Conservation (phyloP, 64 coral and sea anemone genomes). For the Pocillopora verrucosa region DNA sequence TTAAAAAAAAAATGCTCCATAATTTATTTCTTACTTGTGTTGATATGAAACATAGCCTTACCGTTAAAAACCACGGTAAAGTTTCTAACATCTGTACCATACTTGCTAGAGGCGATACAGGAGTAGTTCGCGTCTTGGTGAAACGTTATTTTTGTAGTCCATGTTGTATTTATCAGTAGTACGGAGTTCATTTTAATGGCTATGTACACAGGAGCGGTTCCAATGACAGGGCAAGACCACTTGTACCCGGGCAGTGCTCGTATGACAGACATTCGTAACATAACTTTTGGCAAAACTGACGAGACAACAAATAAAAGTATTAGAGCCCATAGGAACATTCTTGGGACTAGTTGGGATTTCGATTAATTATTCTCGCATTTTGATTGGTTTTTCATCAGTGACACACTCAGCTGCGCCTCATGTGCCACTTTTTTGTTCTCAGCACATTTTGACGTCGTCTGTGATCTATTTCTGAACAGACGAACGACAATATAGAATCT, state of each 20-base stretch:
- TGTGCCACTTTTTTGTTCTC: no score
- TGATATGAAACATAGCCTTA: neutral
- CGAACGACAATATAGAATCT: no score
- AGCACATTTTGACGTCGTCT: no score
- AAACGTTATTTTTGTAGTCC: neutral
- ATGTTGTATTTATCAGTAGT: neutral
- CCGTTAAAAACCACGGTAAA: neutral
- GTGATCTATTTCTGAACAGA: no score
- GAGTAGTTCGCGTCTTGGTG: neutral
- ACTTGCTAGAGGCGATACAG: neutral
- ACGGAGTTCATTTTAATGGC: neutral
- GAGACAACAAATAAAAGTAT: neutral
- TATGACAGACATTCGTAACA: neutral
- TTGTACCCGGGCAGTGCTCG: neutral
- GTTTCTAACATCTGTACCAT: neutral
- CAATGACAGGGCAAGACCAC: neutral
- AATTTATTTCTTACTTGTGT: no score
- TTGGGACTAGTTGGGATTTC: no score
- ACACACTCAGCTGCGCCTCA: no score
- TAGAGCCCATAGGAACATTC: neutral
- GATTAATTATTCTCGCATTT: no score
- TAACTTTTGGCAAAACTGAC: neutral
- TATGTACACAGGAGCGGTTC: neutral
- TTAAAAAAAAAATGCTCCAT: no score
- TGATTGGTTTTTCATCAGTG: no score